phyloP scores from a whole-genome alignment of 2,797 vertebrate species.

The Eremophila alpestris region DNA sequence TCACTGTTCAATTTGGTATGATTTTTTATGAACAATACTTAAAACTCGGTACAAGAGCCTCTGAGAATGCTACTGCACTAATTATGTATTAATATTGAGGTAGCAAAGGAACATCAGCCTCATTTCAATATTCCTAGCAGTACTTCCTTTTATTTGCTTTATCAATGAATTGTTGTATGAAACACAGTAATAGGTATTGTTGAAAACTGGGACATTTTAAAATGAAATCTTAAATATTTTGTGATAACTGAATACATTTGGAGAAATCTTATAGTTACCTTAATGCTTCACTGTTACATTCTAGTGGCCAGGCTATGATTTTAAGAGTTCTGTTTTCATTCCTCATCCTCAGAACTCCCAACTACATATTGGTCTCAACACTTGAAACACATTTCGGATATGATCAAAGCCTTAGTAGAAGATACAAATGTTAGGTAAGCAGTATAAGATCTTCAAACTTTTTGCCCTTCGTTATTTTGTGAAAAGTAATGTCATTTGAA shows the following conservation, averaged over 20 bases:
- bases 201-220: neutral
- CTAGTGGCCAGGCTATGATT: neutral
- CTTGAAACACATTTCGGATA: constrained; percentile 63
- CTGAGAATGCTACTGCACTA: neutral
- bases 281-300: neutral
- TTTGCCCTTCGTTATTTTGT: neutral
- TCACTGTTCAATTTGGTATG: neutral
- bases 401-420: constrained; percentile 62
- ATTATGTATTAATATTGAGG: neutral
- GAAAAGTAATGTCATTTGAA: neutral
- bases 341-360: constrained; percentile 59
- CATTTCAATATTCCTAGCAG: neutral
- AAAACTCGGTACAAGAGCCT: neutral
- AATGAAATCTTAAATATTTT: neutral
- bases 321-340: neutral
- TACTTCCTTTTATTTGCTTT: neutral
- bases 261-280: neutral
- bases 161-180: neutral
- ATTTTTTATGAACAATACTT: neutral
- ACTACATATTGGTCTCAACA: constrained; percentile 31
- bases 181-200: neutral
- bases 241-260: neutral
- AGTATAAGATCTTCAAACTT: neutral
- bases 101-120: neutral
- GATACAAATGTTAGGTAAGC: constrained; percentile 55